Evolutionary conservation across 2,888 invertebrate species (phyloP), one percentile per base, ranked within the genome.

Genomic region (Agrilus cyanescens): DNA sequence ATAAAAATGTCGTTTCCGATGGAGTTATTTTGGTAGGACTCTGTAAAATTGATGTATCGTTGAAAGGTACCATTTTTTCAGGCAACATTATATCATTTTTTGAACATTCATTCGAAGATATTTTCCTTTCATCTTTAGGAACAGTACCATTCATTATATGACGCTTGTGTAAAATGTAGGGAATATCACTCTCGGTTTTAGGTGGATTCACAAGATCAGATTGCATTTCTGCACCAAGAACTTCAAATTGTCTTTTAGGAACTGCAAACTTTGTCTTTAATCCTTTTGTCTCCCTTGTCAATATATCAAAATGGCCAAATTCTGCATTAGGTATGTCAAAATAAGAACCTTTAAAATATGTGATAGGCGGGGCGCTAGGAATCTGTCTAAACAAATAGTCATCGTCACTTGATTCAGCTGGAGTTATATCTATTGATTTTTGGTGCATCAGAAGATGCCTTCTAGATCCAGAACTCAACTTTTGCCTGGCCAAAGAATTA

Each of bases 91-190:
- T 57, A 57, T 12, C 46, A 30, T 3, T 33, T 39, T 16, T 35
- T 41, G 10, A 40, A 35, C 39, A 34, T 32, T n/a, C 31, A 14
- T 38, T 45, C 14, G 14, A 8, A 3, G 39, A 40, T 44, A 50
- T 50, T 36, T 46, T 50, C 30, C 41, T 45, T 37, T 62, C 59
- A 60, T 68, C 40, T 58, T 62, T 52, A 0, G 79, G 74, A 0
- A 84, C 83, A 1, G 86, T 86, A 1, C 87, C 87, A 58, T 88
- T 88, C 81, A 87, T 84, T 1, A 87, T 75, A 59, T 88, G 87
- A 4, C 87, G 73, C 58, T 88, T 88, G 59, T 88, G 87, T 38
- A 88, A 67, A 5, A 85, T 84, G 56, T 89, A 89, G 0, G 88
- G 85, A 58, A 89, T 88, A 52, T 88, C 88, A 29, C 81, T 81